A percentile compares a stretch with the other conserved stretches of the same genome.
Conservation (phyloP, 2,113 vertebrate genomes). For the Nothocercus julius region DNA sequence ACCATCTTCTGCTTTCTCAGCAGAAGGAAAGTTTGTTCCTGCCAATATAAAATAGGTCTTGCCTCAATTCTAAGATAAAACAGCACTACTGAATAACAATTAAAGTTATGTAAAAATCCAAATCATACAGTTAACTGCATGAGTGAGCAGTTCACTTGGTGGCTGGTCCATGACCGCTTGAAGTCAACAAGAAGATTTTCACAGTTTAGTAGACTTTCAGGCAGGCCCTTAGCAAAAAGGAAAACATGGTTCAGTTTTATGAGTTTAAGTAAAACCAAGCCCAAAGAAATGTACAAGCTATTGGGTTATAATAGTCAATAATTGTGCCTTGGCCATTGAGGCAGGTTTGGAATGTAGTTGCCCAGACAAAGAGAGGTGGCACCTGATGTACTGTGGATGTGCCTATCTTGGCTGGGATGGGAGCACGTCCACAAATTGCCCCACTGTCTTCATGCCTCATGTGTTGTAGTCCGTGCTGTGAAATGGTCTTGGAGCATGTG, state of each 20-base stretch:
- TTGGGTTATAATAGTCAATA: not conserved
- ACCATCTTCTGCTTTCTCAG: constrained; percentile 20
- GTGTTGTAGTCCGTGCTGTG: not conserved
- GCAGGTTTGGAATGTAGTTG: not conserved
- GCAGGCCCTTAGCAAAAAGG: not conserved
- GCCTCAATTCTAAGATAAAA: not conserved
- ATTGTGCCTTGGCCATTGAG: not conserved
- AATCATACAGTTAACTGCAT: not conserved
- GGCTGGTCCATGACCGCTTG: not conserved
- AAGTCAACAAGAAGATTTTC: not conserved
- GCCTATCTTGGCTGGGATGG: not conserved
- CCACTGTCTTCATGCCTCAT: not conserved
- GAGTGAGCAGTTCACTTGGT: not conserved
- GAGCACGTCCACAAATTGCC: not conserved
- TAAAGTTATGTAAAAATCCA: not conserved
- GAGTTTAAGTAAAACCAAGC: not conserved
- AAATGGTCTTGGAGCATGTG: not conserved
- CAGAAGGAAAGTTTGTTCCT: not conserved
- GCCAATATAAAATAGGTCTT: not conserved
- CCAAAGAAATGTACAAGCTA: not conserved
- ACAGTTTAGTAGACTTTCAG: not conserved
- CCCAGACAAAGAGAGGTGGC: not conserved
- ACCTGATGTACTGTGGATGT: not conserved
- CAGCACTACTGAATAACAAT: not conserved
- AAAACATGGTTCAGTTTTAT: not conserved